These are phyloP conservation scores for Elanoides forficatus DNA, from an alignment of 2,113 vertebrate genomes.

Conservation along the genomic window DNA sequence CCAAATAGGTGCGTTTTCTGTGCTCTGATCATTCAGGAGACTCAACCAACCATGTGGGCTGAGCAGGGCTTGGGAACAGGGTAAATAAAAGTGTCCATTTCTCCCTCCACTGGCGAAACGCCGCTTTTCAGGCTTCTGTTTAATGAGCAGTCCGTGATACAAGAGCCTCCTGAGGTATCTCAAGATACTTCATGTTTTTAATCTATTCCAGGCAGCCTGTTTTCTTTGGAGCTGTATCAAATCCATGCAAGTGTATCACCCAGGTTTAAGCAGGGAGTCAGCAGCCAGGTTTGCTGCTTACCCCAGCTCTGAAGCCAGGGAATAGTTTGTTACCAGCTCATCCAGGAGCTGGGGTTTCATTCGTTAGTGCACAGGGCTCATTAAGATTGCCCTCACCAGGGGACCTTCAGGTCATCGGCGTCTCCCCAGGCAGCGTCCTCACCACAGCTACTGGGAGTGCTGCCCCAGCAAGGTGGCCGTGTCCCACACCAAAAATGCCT, in stretches of 20 bases:
- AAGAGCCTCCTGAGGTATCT: background rate
- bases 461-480: fast-evolving
- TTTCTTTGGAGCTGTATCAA: background rate
- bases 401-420: background rate
- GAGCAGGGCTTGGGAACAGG: background rate
- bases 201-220: background rate
- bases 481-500: background rate
- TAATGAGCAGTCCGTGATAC: background rate
- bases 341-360: background rate
- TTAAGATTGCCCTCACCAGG: background rate
- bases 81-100: background rate
- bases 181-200: background rate
- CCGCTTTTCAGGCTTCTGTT: background rate
- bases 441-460: fast-evolving
- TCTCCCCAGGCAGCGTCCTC: background rate
- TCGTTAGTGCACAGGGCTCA: background rate
- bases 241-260: background rate
- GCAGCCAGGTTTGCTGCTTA: background rate
- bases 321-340: background rate
- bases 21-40: background rate
- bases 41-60: background rate
- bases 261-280: background rate
- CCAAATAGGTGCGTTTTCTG: background rate
- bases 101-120: background rate
- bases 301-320: background rate